A percentile compares a stretch with the other conserved stretches of the same genome.
These are phyloP conservation scores for Platalea minor DNA, from an alignment of 2,797 vertebrate genomes.

Conservation along the genomic window DNA sequence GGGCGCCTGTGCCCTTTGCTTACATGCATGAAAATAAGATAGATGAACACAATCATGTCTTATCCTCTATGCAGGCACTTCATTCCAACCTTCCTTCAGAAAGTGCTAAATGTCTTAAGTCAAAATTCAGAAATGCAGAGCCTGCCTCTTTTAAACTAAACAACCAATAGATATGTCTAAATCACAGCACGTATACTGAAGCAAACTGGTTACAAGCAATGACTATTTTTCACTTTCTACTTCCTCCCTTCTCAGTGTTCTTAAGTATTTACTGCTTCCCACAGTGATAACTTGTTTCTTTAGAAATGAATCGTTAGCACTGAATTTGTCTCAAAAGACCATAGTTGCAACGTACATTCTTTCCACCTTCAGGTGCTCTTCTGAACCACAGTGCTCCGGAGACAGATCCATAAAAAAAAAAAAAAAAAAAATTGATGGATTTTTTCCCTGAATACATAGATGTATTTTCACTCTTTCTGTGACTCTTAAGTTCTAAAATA, in stretches of 20 bases:
- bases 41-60: not conserved
- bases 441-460: not conserved
- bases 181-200: not conserved
- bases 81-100: not conserved
- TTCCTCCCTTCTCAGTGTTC: not conserved
- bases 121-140: not conserved
- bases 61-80: not conserved
- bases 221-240: not conserved
- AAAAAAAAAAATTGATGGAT: not conserved
- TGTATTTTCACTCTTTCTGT: not conserved
- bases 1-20: not conserved
- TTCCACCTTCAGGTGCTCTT: not conserved
- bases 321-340: constrained; percentile 41
- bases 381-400: not conserved
- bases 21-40: not conserved
- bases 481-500: not conserved
- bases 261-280: constrained; percentile 11
- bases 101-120: not conserved
- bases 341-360: not conserved
- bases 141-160: not conserved
- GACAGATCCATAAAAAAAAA: not conserved
- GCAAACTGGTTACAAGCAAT: not conserved
- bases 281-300: constrained; percentile 26
- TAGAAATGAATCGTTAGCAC: constrained; percentile 32
- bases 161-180: not conserved